Conservation (phyloP, 1,140 invertebrate species). For the Pemphigus obesinymphae region DNA sequence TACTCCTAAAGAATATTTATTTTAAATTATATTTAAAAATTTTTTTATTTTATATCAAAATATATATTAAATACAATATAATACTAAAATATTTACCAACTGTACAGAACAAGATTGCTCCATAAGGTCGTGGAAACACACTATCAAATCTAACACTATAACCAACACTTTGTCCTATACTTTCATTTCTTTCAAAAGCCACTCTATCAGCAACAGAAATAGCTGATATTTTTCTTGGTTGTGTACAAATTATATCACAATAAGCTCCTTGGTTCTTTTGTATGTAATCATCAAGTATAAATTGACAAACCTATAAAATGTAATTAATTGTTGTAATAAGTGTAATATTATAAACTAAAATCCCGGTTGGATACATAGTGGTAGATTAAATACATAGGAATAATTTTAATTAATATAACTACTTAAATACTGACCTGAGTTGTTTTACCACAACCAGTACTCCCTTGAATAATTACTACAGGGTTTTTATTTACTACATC, state of each 20-base stretch:
- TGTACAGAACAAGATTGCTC: conserved; percentile 90
- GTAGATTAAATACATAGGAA: background rate
- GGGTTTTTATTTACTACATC: conserved; percentile 68
- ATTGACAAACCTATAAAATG: conserved; percentile 76
- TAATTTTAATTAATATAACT: background rate
- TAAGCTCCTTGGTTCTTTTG: conserved; percentile 74
- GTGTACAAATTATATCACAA: conserved; percentile 87
- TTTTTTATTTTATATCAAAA: no score
- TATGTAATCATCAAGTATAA: conserved; percentile 92
- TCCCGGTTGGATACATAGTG: no score
- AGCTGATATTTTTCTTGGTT: conserved; percentile 90
- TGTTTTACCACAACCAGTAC: conserved; percentile 85
- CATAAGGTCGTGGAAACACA: conserved; percentile 81
- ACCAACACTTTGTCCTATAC: conserved; percentile 73
- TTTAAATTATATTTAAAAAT: background rate
- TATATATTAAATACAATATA: background rate
- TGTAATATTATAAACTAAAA: background rate
- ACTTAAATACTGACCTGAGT: conserved; percentile 66
- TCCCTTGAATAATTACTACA: conserved; percentile 68
- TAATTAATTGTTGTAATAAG: background rate
- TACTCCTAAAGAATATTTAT: conserved; percentile 58
- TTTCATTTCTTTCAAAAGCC: conserved; percentile 78
- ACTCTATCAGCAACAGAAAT: conserved; percentile 90
- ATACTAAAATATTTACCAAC: conserved; percentile 58
- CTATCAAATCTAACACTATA: conserved; percentile 93